These are phyloP conservation scores for Pithecia hirsuta DNA, from an alignment of 2,797 vertebrate genomes.

Conservation along the genomic window DNA sequence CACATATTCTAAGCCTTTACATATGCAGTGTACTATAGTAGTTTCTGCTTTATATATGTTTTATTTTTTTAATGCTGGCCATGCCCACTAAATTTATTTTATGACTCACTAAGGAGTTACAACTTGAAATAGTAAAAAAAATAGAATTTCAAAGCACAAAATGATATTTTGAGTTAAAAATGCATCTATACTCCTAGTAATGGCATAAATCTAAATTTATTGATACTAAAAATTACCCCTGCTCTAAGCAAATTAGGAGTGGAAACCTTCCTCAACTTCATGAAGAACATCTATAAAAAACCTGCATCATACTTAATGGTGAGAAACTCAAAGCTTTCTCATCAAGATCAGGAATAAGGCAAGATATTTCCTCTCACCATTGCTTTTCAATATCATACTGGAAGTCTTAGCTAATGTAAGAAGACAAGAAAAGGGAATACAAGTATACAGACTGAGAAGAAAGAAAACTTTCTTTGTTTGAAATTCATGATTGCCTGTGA, in stretches of 20 bases:
- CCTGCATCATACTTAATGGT: not conserved
- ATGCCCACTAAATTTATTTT: not conserved
- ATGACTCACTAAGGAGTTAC: not conserved
- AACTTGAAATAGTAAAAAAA: constrained; percentile 7
- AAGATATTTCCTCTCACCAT: not conserved
- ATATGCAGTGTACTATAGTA: not conserved
- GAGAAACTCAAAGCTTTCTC: not conserved
- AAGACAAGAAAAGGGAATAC: not conserved
- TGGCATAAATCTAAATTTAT: not conserved
- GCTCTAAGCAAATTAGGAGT: not conserved
- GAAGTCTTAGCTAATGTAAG: not conserved
- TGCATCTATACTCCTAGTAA: not conserved
- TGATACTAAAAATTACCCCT: not conserved
- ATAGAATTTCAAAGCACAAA: constrained; percentile 23
- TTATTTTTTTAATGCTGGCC: not conserved
- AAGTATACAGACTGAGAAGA: not conserved
- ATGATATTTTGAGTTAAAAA: not conserved
- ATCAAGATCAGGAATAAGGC: not conserved
- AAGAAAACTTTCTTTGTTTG: not conserved
- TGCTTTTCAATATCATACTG: not conserved
- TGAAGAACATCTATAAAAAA: not conserved
- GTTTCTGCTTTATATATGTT: not conserved
- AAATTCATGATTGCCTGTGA: not conserved
- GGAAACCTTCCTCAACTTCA: not conserved
- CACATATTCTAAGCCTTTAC: not conserved